A percentile compares a stretch with the other conserved stretches of the same genome.
Evolutionary conservation across 2,888 invertebrate species (phyloP).

Genomic region (Nesidiocoris tenuis): DNA sequence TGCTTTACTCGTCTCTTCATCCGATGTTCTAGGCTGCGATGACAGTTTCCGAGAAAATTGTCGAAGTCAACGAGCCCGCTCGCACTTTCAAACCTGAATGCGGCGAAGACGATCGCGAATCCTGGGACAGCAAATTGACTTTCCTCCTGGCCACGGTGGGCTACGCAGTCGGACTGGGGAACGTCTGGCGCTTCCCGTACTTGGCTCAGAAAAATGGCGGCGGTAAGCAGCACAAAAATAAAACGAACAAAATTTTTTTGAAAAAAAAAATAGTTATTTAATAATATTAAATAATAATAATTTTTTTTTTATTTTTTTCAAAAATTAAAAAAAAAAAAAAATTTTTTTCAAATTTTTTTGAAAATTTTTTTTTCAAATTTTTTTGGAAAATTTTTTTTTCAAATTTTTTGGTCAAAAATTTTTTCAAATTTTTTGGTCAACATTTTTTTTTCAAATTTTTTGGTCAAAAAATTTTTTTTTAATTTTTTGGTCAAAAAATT

Average conservation of each 20-base stretch:
- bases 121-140: conserved; percentile 91
- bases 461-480: too few relatives aligned
- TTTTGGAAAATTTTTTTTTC: neutral
- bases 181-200: conserved; percentile 95
- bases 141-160: conserved; percentile 91
- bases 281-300: neutral
- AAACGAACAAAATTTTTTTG: neutral
- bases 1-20: too few relatives aligned
- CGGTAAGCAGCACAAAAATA: conserved; percentile 57
- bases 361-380: neutral
- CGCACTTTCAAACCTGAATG: conserved; percentile 67
- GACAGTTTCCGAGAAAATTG: conserved; percentile 40
- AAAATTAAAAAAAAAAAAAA: too few relatives aligned
- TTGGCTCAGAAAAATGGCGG: conserved; percentile 93
- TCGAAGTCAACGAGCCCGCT: conserved; percentile 19
- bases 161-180: conserved; percentile 91
- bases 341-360: too few relatives aligned
- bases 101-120: conserved; percentile 74
- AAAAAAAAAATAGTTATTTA: neutral
- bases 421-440: too few relatives aligned
- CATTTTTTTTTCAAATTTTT: too few relatives aligned
- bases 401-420: too few relatives aligned
- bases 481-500: too few relatives aligned
- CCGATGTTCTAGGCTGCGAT: conserved; percentile 39
- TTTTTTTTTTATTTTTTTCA: too few relatives aligned